These are phyloP conservation scores for Oryctolagus cuniculus DNA, from an alignment of 2,113 vertebrate species.

Conservation along the genomic window DNA sequence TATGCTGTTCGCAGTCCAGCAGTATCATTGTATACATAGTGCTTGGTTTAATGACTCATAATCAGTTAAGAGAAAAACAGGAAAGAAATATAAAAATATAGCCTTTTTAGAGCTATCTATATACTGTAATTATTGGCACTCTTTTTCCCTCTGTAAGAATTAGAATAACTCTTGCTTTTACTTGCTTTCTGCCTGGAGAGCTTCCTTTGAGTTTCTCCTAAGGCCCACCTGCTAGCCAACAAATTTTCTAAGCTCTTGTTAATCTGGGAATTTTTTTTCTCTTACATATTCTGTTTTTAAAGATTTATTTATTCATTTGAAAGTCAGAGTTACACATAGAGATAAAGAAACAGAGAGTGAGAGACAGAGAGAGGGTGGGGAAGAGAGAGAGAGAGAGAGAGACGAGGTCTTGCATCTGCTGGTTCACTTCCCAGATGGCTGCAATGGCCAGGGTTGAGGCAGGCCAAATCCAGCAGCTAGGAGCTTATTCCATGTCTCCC, in stretches of 20 bases:
- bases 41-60: not conserved
- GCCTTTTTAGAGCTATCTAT: not conserved
- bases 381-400: too few species aligned
- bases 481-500: too few species aligned
- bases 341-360: too few species aligned
- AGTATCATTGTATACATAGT: not conserved
- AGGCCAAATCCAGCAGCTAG: too few species aligned
- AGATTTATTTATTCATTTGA: too few species aligned
- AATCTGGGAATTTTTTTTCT: not conserved
- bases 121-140: not conserved
- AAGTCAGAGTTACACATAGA: too few species aligned
- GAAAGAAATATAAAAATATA: not conserved
- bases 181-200: not conserved
- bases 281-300: too few species aligned
- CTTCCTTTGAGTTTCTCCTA: not conserved
- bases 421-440: too few species aligned
- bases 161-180: not conserved
- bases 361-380: too few species aligned
- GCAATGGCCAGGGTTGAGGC: too few species aligned
- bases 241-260: not conserved
- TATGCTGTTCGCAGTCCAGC: not conserved
- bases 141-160: not conserved
- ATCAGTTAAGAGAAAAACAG: not conserved
- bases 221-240: not conserved
- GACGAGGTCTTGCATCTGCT: too few species aligned